Conservation (phyloP, 2,113 vertebrate genomes). For the Hippocampus mohnikei region DNA sequence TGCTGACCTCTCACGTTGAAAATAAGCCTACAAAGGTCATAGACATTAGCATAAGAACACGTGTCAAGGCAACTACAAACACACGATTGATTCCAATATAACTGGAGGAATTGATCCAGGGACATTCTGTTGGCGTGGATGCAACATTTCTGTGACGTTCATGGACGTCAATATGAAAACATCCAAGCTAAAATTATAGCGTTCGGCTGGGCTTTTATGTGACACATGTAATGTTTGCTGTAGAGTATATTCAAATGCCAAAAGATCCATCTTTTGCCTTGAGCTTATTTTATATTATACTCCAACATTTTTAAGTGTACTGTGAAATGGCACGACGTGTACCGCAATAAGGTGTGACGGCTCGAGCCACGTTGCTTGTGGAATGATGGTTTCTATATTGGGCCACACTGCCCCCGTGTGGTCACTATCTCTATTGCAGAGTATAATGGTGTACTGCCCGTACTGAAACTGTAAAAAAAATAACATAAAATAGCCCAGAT, state of each 20-base stretch:
- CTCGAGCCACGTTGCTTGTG: constrained; percentile 59
- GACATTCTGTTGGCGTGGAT: neutral
- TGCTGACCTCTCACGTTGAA: constrained; percentile 6
- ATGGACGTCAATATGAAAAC: neutral
- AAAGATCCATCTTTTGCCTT: constrained; percentile 6
- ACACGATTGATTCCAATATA: neutral
- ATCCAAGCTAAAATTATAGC: neutral
- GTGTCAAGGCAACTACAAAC: neutral
- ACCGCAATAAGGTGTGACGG: constrained; percentile 64
- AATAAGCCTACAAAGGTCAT: constrained; percentile 31
- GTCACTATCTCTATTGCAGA: constrained; percentile 22
- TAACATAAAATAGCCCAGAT: neutral
- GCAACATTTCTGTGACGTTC: neutral
- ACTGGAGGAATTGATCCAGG: neutral
- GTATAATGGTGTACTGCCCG: neutral
- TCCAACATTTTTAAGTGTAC: constrained; percentile 16
- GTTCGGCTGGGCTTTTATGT: neutral
- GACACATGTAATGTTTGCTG: constrained; percentile 19
- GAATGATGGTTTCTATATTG: constrained; percentile 26
- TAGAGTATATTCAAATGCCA: constrained; percentile 44
- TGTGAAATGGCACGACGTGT: constrained; percentile 13
- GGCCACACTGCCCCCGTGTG: constrained; percentile 60
- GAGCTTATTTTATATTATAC: constrained; percentile 19
- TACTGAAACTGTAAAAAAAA: neutral
- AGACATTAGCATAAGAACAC: neutral